These are phyloP conservation scores for Cuniculus paca DNA, from an alignment of 2,797 vertebrate genomes.

Conservation along the genomic window DNA sequence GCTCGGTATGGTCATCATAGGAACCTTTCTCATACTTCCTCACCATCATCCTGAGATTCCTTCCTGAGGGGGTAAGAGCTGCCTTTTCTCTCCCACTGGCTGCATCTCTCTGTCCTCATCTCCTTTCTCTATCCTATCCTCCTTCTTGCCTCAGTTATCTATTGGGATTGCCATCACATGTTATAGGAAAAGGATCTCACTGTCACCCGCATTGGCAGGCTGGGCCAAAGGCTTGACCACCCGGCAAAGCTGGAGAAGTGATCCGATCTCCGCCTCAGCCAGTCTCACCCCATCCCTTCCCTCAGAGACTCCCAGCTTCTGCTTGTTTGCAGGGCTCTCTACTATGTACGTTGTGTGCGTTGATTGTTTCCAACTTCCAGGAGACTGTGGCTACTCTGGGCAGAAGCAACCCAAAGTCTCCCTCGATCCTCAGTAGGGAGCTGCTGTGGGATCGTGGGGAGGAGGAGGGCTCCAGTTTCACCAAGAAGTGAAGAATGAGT, in stretches of 20 bases:
- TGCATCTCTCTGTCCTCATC: background rate
- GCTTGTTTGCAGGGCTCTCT: background rate
- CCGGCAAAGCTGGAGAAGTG: background rate
- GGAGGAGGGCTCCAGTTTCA: conserved; percentile 39
- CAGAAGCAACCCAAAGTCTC: background rate
- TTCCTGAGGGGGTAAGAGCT: background rate
- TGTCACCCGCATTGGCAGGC: background rate
- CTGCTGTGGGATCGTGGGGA: background rate
- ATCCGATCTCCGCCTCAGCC: background rate
- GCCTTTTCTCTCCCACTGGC: background rate
- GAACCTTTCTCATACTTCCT: background rate
- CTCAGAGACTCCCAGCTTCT: background rate
- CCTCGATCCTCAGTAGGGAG: background rate
- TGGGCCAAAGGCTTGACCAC: background rate
- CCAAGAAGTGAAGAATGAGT: conserved; percentile 50
- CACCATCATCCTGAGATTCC: accelerated
- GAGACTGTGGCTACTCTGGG: background rate
- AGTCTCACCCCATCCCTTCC: background rate
- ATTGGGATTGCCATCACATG: background rate
- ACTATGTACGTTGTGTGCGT: background rate
- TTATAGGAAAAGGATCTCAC: background rate
- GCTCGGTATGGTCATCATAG: background rate
- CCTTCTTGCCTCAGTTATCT: background rate
- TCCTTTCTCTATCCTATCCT: background rate
- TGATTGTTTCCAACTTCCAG: background rate